Evolutionary conservation across 2,888 invertebrate species (phyloP), one percentile per base, ranked within the genome.

Genomic region (Brachypalpus laphriformis): DNA sequence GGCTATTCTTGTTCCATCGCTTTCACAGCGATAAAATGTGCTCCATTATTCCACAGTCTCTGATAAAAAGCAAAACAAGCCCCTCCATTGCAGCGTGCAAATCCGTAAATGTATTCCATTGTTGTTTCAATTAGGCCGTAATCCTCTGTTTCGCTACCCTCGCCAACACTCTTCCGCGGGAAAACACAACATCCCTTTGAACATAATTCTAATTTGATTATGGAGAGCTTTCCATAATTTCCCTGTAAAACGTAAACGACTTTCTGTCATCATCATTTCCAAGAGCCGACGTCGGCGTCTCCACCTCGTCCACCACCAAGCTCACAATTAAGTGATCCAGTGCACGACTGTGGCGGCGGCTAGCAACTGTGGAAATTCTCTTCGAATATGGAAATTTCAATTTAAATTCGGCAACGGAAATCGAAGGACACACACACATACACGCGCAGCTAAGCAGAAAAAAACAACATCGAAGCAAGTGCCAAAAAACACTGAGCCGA

Each of bases 161-260:
- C 34, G 25, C 61, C 9, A 45, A 47, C 25, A 47, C 20, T 11
- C 28, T 63, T 70, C 47, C 45, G 14, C 49, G 45, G 63, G 54
- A 68, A 49, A 74, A 72, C 66, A 61, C 66, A 61, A 68, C 82
- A 78, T 68, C 72, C 63, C 78, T 63, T 74, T 68, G 72, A 70
- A 78, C 78, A 70, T 68, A 80, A 83, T 83, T 83, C 83, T 70
- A 83, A 83, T 83, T 83, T 80, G 80, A 83, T 83, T 80, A 80
- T 80, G 63, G 83, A 70, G 74, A 80, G 83, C 83, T 75, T 80
- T 83, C 83, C 83, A 83, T 83, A 83, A 83, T 80, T 83, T 80
- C 51, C 45, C 83, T 80, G 83, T 83, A 80, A 74, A 80, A 72
- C 65, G 74, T 57, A 75, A 83, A 83, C 74, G 83, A 80, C 83